Evolutionary conservation across 2,797 vertebrate species (phyloP).

Genomic region (Choloepus didactylus): DNA sequence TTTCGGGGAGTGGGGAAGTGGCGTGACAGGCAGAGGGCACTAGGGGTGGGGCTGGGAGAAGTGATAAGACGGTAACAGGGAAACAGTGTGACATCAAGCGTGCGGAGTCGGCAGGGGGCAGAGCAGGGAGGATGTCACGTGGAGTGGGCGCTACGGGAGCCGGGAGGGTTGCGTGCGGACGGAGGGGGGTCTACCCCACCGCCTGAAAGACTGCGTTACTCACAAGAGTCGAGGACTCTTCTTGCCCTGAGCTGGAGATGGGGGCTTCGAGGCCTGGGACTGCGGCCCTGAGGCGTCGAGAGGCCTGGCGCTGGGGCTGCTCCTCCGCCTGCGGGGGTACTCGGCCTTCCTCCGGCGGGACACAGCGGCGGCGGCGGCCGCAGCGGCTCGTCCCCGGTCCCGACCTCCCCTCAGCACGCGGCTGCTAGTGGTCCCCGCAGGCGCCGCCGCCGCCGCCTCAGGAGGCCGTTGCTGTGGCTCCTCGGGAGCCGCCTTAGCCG

Average conservation of each 20-base stretch:
- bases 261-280: slow-evolving; percentile 77
- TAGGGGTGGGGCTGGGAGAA: too few species aligned
- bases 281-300: slow-evolving; percentile 75
- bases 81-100: slow-evolving; percentile 21
- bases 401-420: slow-evolving; percentile 91
- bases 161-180: slow-evolving; percentile 62
- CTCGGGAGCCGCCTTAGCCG: slow-evolving; percentile 72
- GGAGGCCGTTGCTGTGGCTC: slow-evolving; percentile 57
- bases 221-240: slow-evolving; percentile 83
- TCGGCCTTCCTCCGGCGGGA: slow-evolving; percentile 93
- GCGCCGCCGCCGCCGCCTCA: slow-evolving; percentile 73
- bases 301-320: slow-evolving; percentile 86
- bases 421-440: slow-evolving; percentile 88
- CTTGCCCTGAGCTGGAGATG: slow-evolving; percentile 79
- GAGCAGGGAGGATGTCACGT: slow-evolving; percentile 80
- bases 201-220: slow-evolving; percentile 74
- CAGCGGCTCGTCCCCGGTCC: slow-evolving; percentile 86
- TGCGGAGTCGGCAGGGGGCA: slow-evolving; percentile 68
- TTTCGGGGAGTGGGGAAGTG: neutral
- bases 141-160: slow-evolving; percentile 81
- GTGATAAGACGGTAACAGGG: accelerated
- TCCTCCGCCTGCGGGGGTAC: slow-evolving; percentile 92
- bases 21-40: neutral
- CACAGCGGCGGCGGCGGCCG: slow-evolving; percentile 86
- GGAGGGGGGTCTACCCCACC: slow-evolving; percentile 73